Conservation (phyloP, 2,888 invertebrate genomes). For the Hedychridium roseum region DNA sequence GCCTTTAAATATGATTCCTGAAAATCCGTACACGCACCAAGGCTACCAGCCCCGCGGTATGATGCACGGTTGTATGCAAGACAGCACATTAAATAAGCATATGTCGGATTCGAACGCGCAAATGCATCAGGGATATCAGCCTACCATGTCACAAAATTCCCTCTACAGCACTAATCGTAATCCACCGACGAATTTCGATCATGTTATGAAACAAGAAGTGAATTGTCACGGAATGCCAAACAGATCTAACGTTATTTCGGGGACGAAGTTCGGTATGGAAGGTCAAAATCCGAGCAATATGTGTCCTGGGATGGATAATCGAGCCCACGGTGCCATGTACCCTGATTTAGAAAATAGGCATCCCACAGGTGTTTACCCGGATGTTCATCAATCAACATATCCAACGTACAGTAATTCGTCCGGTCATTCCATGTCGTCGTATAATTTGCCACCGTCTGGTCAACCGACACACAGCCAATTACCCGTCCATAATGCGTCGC, state of each 20-base stretch:
- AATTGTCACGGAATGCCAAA: slow-evolving; percentile 42
- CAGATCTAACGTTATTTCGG: slow-evolving; percentile 27
- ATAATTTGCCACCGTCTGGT: no score
- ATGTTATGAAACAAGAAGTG: slow-evolving; percentile 45
- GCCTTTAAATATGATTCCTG: slow-evolving; percentile 39
- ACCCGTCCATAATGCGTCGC: no score
- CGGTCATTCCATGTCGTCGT: no score
- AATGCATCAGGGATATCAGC: slow-evolving; percentile 43
- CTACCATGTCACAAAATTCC: slow-evolving; percentile 43
- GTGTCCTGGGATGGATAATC: slow-evolving; percentile 38
- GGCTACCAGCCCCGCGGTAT: slow-evolving; percentile 45
- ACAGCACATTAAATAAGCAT: slow-evolving; percentile 42
- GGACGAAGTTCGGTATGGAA: slow-evolving; percentile 39
- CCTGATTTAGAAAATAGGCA: slow-evolving; percentile 40
- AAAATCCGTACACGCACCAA: slow-evolving; percentile 44
- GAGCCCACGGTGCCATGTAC: slow-evolving; percentile 32
- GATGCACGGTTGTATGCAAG: slow-evolving; percentile 42
- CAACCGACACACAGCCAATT: no score
- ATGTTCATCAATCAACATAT: slow-evolving; percentile 43
- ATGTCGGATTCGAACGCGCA: slow-evolving; percentile 36
- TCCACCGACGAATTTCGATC: slow-evolving; percentile 34
- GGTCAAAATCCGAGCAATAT: slow-evolving; percentile 27
- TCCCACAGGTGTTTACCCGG: slow-evolving; percentile 32
- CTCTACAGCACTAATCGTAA: slow-evolving; percentile 42
- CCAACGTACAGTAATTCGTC: slow-evolving; percentile 33